Conservation (phyloP, 92 coral and sea anemone genomes). For the Paragorgia papillata region DNA sequence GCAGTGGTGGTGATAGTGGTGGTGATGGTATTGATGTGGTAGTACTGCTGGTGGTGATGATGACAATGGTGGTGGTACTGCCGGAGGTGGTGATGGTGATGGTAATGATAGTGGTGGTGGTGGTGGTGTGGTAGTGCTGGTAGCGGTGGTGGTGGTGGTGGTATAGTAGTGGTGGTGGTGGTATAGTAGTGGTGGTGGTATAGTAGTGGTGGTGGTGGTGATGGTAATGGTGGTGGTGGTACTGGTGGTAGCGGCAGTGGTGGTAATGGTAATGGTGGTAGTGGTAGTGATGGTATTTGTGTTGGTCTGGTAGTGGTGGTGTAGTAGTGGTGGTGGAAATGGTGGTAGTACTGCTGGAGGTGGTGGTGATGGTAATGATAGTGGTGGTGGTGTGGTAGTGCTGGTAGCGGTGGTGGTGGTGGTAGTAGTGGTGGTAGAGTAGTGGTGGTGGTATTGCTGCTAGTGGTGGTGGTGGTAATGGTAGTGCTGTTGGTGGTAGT, state of each 20-base stretch:
- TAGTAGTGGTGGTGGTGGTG: conserved; percentile 2
- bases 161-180: not conserved
- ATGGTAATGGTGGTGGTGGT: not conserved
- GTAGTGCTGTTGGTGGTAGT: no score
- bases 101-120: not conserved
- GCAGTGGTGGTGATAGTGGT: not conserved
- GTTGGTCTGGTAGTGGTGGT: not conserved
- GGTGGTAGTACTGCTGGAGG: conserved; percentile 1
- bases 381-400: conserved; percentile 1
- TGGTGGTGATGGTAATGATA: not conserved
- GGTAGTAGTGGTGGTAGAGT: not conserved
- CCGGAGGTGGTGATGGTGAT: no score
- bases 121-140: no score
- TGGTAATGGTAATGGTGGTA: not conserved
- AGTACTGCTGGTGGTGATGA: no score
- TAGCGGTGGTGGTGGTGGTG: no score
- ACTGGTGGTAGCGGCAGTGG: not conserved
- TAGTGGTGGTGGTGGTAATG: no score
- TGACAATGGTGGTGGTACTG: not conserved
- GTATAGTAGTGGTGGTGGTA: not conserved
- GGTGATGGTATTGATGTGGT: conserved; percentile 11
- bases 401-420: no score
- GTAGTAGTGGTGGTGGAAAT: not conserved
- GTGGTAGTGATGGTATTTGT: not conserved
- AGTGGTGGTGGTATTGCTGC: not conserved